phyloP scores from a whole-genome alignment of 2,113 vertebrate species.

The Psephotus haematonotus region DNA sequence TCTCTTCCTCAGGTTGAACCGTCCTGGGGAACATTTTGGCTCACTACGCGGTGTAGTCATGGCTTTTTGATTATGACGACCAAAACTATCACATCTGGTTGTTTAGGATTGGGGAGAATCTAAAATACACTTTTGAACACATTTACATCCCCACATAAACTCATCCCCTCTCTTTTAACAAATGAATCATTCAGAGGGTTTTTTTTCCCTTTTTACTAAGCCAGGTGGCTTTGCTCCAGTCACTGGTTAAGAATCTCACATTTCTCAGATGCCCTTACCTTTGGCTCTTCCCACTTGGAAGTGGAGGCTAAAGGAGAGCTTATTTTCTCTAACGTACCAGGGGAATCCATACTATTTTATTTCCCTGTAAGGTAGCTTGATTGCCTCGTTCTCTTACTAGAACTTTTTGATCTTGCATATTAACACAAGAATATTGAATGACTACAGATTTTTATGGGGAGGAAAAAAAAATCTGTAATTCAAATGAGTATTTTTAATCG shows the following conservation, averaged over 20 bases:
- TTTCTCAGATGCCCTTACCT: background rate
- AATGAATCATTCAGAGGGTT: background rate
- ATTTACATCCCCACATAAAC: background rate
- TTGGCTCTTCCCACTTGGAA: background rate
- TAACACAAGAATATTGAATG: background rate
- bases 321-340: background rate
- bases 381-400: background rate
- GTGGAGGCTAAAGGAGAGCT: background rate
- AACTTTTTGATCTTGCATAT: background rate
- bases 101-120: background rate
- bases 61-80: rapidly evolving
- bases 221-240: background rate
- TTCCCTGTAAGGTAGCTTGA: background rate
- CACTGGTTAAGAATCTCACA: background rate
- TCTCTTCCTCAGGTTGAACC: background rate
- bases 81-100: background rate
- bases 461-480: background rate
- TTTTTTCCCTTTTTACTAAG: background rate
- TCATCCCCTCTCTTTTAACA: background rate
- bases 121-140: background rate
- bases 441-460: background rate
- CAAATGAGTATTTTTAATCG: background rate
- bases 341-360: background rate
- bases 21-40: background rate
- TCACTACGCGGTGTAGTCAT: background rate